Evolutionary conservation across 1,140 invertebrate species (phyloP), one percentile per base, ranked within the genome.

Genomic region (Calephelis nemesis): DNA sequence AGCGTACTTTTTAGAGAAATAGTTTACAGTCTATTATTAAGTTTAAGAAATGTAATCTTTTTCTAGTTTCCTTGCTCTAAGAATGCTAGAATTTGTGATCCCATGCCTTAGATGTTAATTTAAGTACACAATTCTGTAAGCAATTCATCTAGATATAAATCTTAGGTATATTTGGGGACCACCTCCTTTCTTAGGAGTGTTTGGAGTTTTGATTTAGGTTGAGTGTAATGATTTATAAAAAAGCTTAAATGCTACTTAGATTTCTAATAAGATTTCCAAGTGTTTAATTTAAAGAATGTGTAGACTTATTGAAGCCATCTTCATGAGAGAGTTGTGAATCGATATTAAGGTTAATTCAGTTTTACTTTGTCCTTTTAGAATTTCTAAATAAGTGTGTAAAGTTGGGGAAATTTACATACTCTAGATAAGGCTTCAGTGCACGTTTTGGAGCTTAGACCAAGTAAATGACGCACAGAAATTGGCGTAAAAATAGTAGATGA

Each of bases 401-500:
- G 82, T 68, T 65, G 88, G 88, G 88, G 88, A 91, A 90, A 82
- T 91, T 91, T 90, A 91, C 88, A 91, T 86, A 86, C 77, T 66
- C 67, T 78, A 76, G 69, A 63, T 87, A 87, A 80, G 81, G 78
- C 75, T 84, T 83, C 77, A 73, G 73, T 82, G 84, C 87, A 89
- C 87, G 70, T 80, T 75, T 45, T 69, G 76, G 78, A 81, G 87
- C 86, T 88, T 89, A 76, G 83, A 89, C 81, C 80, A 87, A 84
- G 71, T 63, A 74, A 73, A 73, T 49, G 30, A 71, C 77, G 81
- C 80, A 82, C 82, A 68, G 75, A 85, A 83, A 88, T 71, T 76
- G 74, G 71, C 62, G 68, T 73, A 54, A 60, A 50, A 67, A 67
- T 45, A 72, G 71, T 79, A 79, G 72, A 77, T 58, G 40, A 39